These are phyloP conservation scores for Nymphalis polychloros DNA, from an alignment of 2,888 invertebrate species.

Conservation along the genomic window DNA sequence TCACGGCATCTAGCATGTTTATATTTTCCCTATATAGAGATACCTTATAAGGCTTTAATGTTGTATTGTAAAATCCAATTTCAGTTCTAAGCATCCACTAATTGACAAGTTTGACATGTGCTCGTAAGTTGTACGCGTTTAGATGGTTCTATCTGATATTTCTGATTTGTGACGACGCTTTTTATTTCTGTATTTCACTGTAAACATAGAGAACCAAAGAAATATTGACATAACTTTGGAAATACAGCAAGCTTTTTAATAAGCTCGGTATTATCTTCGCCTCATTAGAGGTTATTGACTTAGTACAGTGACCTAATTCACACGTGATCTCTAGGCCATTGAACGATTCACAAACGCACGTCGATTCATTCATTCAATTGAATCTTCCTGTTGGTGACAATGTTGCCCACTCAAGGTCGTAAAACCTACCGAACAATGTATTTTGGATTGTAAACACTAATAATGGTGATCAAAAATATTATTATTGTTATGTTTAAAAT, in stretches of 20 bases:
- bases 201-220: background rate
- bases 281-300: conserved; percentile 55
- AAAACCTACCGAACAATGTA: conserved; percentile 14
- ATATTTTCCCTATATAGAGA: conserved; percentile 70
- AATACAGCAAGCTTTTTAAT: no score
- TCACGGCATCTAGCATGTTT: conserved; percentile 73
- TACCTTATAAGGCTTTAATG: conserved; percentile 55
- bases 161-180: conserved; percentile 6
- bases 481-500: no score
- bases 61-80: conserved; percentile 15
- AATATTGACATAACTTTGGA: background rate
- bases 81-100: conserved; percentile 62
- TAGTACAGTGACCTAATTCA: conserved; percentile 70
- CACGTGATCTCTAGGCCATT: conserved; percentile 66
- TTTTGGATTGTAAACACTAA: background rate
- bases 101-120: conserved; percentile 69
- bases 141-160: conserved; percentile 24
- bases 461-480: background rate
- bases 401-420: conserved; percentile 62
- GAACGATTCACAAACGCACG: conserved; percentile 61
- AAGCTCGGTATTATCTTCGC: background rate
- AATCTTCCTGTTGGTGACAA: conserved; percentile 66
- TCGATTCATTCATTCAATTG: conserved; percentile 68
- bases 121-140: conserved; percentile 41
- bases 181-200: background rate